Base-by-base conservation (phyloP, 2,888 invertebrate species). In the Trissolcus japonicus region DNA sequence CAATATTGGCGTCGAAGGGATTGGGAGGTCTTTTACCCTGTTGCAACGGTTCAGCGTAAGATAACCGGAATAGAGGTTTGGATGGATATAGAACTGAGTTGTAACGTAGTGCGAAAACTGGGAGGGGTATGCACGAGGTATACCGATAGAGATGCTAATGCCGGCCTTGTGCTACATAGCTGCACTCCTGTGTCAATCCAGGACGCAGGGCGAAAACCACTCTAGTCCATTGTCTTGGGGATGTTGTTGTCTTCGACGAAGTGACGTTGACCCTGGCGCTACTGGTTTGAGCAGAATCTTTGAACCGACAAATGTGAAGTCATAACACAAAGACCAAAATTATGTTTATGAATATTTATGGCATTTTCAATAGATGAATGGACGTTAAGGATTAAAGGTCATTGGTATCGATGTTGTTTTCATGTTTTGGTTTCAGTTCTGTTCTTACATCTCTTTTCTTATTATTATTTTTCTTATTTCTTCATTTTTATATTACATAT, bases 121-220 rank as follows among this genome's bases (percentile, higher is more conserved):
- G 69, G 51, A 59, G 61, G 61, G 69, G 48, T 53, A 59, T 14
- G 40, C 59, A 54, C 85, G 85, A 73, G 84, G 83, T 86, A 86
- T 88, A 88, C 88, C 88, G 88, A 88, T 89, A 88, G 88, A 88
- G 88, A 89, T 89, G 88, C 87, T 89, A 89, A 89, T 89, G 85
- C 82, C 88, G 88, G 88, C 88, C 88, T 89, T 89, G 88, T 89
- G 87, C 88, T 86, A 88, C 86, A 88, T 88, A 87, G 81, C 81
- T 84, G 69, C 63, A 81, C 86, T 84, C 85, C 84, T 84, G 85
- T 80, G 83, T 83, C 82, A 81, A 72, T 72, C 78, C 74, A 72
- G 55, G 16, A 62, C 65, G 41, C 48, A 16, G 60, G 48, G 53
- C 61, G 17, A 73, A 66, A 67, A 43, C 13, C 65, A 7, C 40